A percentile compares a stretch with the other conserved stretches of the same genome.
These are phyloP conservation scores for Thyatira batis DNA, from an alignment of 2,888 invertebrate species.

Conservation along the genomic window DNA sequence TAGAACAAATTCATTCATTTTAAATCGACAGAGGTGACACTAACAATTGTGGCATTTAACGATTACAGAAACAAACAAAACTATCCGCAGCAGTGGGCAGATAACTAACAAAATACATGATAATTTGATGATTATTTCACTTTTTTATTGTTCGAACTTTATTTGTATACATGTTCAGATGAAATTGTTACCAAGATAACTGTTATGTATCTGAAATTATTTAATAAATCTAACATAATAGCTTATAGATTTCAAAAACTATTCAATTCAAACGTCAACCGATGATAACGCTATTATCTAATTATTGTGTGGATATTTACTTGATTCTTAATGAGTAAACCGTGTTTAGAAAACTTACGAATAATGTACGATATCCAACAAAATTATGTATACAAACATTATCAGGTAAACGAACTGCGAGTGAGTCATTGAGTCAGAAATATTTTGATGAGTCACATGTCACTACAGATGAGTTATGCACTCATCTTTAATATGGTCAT, in stretches of 20 bases:
- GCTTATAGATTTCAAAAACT: too few relatives aligned
- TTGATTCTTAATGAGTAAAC: slow-evolving; percentile 12
- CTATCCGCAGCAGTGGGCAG: not conserved
- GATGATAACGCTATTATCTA: too few relatives aligned
- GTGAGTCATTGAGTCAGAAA: slow-evolving; percentile 61
- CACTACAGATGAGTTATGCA: slow-evolving; percentile 38
- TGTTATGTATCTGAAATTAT: too few relatives aligned
- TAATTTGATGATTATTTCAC: too few relatives aligned
- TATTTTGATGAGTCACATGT: slow-evolving; percentile 55
- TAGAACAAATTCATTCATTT: not conserved
- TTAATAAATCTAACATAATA: too few relatives aligned
- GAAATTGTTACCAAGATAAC: too few relatives aligned
- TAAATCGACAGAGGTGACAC: slow-evolving; percentile 26
- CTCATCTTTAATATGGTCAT: slow-evolving; percentile 26
- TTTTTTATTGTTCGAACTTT: too few relatives aligned
- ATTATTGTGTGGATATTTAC: not conserved
- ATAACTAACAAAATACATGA: too few relatives aligned
- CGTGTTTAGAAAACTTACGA: slow-evolving; percentile 20
- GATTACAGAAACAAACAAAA: slow-evolving; percentile 8
- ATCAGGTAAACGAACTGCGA: slow-evolving; percentile 68
- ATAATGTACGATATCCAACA: slow-evolving; percentile 14
- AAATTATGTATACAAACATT: slow-evolving; percentile 38
- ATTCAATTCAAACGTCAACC: too few relatives aligned
- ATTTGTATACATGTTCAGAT: too few relatives aligned
- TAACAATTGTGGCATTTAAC: slow-evolving; percentile 22